A percentile compares a stretch with the other conserved stretches of the same genome.
Evolutionary conservation across 2,113 vertebrate species (phyloP).

Genomic region (Cheirogaleus medius): DNA sequence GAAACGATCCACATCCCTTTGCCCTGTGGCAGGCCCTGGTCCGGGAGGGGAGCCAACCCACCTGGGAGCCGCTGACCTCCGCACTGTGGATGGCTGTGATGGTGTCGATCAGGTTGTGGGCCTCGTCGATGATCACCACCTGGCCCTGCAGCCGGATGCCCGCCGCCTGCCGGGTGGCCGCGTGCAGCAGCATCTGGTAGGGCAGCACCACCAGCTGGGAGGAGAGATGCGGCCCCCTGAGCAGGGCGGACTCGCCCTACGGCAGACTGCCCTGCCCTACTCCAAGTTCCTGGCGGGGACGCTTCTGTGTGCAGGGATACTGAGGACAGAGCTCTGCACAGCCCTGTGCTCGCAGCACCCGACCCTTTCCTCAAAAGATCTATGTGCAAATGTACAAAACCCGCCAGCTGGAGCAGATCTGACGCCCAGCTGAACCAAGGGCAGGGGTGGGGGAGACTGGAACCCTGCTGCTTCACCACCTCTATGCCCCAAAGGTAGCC

Average conservation of each 20-base stretch:
- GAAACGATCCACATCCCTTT: neutral
- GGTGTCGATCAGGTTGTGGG: constrained; percentile 97
- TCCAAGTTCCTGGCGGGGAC: neutral
- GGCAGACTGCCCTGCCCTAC: no score
- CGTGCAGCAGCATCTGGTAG: constrained; percentile 96
- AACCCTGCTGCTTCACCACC: no score
- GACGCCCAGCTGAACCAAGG: neutral
- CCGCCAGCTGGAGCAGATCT: neutral
- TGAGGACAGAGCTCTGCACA: fast-evolving
- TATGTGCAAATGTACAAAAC: neutral
- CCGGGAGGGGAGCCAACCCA: constrained; percentile 66
- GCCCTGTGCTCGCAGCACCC: neutral
- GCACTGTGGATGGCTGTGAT: constrained; percentile 92
- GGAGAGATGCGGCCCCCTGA: neutral
- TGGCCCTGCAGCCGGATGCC: constrained; percentile 95
- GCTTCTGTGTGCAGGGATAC: fast-evolving
- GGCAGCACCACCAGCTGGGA: constrained; percentile 96
- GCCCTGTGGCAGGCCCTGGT: no score
- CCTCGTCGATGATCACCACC: constrained; percentile 96
- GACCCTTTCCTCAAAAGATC: neutral
- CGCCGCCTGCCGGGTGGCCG: constrained; percentile 90
- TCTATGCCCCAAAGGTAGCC: neutral
- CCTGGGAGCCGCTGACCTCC: constrained; percentile 94
- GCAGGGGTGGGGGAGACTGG: fast-evolving
- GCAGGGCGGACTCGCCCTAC: neutral